Percentiles rank a stretch among this genome's conserved stretches.
Conservation (phyloP, 2,797 vertebrate species). For the Sparidentex hasta region DNA sequence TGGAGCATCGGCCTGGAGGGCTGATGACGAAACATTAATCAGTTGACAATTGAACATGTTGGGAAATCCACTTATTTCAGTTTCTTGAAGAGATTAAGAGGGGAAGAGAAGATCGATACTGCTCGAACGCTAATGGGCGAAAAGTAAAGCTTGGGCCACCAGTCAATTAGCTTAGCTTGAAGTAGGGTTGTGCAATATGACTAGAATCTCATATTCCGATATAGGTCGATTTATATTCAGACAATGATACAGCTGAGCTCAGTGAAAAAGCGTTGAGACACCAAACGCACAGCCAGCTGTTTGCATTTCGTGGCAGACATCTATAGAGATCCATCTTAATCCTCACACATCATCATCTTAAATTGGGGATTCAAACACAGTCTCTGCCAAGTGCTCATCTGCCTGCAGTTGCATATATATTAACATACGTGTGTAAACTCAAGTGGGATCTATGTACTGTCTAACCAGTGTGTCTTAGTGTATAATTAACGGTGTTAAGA, state of each 20-base stretch:
- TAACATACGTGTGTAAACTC: not conserved
- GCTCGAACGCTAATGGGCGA: not conserved
- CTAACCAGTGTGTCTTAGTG: conserved; percentile 54
- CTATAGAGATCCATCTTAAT: conserved; percentile 42
- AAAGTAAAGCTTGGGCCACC: conserved; percentile 3
- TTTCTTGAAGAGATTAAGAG: conserved; percentile 6
- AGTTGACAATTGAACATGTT: conserved; percentile 8
- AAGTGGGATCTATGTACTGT: conserved; percentile 28
- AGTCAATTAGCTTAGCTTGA: conserved; percentile 23
- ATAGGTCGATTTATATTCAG: too few species aligned
- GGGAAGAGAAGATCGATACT: conserved; percentile 12
- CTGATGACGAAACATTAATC: conserved; percentile 34
- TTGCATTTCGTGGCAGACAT: conserved; percentile 43
- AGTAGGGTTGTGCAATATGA: not conserved
- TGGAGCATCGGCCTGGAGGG: conserved; percentile 16
- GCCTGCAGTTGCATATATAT: not conserved
- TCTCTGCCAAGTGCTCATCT: conserved; percentile 44
- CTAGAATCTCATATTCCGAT: too few species aligned
- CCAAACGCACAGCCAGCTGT: conserved; percentile 56
- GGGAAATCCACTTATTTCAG: conserved; percentile 8
- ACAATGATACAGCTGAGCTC: conserved; percentile 27
- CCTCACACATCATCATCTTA: conserved; percentile 44
- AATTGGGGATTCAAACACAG: conserved; percentile 18
- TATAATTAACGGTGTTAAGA: conserved; percentile 52
- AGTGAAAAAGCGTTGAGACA: conserved; percentile 42